These are phyloP conservation scores for Leucophenga maculata DNA, from an alignment of 2,888 invertebrate genomes.

Conservation along the genomic window DNA sequence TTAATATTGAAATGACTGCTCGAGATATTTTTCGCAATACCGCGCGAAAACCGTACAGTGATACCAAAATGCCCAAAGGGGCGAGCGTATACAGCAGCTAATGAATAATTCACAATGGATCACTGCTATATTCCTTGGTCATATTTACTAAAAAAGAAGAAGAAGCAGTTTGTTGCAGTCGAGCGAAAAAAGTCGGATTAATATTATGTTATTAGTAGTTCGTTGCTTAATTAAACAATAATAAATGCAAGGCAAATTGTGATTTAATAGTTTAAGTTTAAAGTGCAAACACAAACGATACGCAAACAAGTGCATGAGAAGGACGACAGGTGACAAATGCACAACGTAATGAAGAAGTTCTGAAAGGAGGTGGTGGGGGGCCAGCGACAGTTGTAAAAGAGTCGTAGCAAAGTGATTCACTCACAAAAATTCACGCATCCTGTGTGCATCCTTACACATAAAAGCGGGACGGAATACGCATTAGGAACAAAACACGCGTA, in stretches of 20 bases:
- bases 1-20: too few species aligned
- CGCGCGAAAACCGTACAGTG: neutral
- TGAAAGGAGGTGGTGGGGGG: constrained; percentile 9
- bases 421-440: neutral
- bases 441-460: neutral
- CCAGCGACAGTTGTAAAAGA: neutral
- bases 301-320: neutral
- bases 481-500: too few species aligned
- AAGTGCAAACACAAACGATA: neutral
- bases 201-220: neutral
- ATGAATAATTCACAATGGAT: too few species aligned
- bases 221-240: neutral
- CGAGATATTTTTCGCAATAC: neutral
- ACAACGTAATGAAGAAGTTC: constrained; percentile 3
- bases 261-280: constrained; percentile 1
- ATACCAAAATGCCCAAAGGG: too few species aligned
- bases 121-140: too few species aligned
- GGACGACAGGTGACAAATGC: neutral
- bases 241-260: neutral
- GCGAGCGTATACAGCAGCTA: too few species aligned
- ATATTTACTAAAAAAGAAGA: too few species aligned
- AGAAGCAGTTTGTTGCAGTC: too few species aligned
- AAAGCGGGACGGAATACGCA: too few species aligned
- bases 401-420: constrained; percentile 9
- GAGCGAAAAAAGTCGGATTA: too few species aligned